Percentiles rank a stretch among this genome's conserved stretches.
These are phyloP conservation scores for Ophonus ardosiacus DNA, from an alignment of 2,888 invertebrate genomes.

Conservation along the genomic window DNA sequence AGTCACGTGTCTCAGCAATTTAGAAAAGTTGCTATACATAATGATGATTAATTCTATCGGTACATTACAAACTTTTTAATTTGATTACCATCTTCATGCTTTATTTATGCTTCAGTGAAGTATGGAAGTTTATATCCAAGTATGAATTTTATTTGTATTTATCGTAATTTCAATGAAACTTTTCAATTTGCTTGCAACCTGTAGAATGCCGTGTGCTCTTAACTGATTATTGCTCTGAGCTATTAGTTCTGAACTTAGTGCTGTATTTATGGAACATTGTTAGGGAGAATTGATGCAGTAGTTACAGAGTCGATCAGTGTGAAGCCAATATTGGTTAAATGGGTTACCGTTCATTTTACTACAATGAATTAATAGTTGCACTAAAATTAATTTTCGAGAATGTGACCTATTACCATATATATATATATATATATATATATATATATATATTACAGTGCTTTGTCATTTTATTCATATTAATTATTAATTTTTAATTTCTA, in stretches of 20 bases:
- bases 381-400: neutral
- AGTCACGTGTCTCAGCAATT: no score
- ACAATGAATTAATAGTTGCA: neutral
- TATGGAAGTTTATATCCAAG: neutral
- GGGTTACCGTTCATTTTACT: constrained; percentile 13
- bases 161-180: constrained; percentile 3
- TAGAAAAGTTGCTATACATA: no score
- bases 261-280: constrained; percentile 21
- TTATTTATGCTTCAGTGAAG: neutral
- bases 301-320: neutral
- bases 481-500: no score
- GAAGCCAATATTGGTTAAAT: constrained; percentile 3
- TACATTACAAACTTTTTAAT: no score
- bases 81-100: neutral
- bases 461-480: no score
- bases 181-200: constrained; percentile 27
- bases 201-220: neutral
- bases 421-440: no score
- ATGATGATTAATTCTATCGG: no score
- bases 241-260: constrained; percentile 13
- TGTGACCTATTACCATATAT: no score
- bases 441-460: no score
- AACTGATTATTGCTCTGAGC: neutral
- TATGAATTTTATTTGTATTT: constrained; percentile 13
- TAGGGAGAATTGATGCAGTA: constrained; percentile 4